Percentiles rank a stretch among this genome's conserved stretches.
phyloP scores from a whole-genome alignment of 2,888 invertebrate genomes.

The Cactoblastis cactorum region DNA sequence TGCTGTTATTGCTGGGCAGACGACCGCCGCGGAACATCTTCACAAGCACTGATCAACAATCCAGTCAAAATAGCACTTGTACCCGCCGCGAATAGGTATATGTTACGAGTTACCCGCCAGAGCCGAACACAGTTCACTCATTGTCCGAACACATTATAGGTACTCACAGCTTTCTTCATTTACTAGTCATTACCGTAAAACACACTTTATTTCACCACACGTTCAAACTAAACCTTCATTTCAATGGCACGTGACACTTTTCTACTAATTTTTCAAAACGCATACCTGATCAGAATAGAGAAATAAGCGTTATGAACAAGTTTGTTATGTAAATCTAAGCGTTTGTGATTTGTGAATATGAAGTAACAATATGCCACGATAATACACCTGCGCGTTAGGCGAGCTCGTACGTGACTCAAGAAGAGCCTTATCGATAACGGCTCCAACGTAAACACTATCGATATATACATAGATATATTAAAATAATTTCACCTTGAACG shows the following conservation, averaged over 20 bases:
- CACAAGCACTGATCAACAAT: not conserved
- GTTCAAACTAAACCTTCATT: constrained; percentile 24
- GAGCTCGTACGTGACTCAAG: constrained; percentile 70
- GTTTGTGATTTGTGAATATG: constrained; percentile 24
- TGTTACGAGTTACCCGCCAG: not conserved
- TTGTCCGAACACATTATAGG: constrained; percentile 16
- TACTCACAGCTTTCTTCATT: constrained; percentile 33
- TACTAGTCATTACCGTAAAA: constrained; percentile 37
- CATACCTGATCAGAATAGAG: constrained; percentile 14
- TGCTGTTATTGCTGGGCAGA: constrained; percentile 45
- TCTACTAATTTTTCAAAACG: constrained; percentile 25
- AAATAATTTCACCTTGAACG: constrained; percentile 59
- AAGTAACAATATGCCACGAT: constrained; percentile 25
- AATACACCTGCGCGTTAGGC: constrained; percentile 45
- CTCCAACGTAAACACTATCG: constrained; percentile 56
- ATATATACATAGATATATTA: constrained; percentile 59
- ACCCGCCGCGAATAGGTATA: too few species aligned
- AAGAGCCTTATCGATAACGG: constrained; percentile 54
- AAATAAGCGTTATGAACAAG: constrained; percentile 8
- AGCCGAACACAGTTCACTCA: constrained; percentile 21
- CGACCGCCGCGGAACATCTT: constrained; percentile 50
- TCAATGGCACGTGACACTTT: constrained; percentile 36
- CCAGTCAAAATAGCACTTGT: not conserved
- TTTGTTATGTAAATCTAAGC: constrained; percentile 20
- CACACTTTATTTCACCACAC: constrained; percentile 37